A percentile compares a stretch with the other conserved stretches of the same genome.
Conservation (phyloP, 2,113 vertebrate genomes). For the Lampris incognitus region DNA sequence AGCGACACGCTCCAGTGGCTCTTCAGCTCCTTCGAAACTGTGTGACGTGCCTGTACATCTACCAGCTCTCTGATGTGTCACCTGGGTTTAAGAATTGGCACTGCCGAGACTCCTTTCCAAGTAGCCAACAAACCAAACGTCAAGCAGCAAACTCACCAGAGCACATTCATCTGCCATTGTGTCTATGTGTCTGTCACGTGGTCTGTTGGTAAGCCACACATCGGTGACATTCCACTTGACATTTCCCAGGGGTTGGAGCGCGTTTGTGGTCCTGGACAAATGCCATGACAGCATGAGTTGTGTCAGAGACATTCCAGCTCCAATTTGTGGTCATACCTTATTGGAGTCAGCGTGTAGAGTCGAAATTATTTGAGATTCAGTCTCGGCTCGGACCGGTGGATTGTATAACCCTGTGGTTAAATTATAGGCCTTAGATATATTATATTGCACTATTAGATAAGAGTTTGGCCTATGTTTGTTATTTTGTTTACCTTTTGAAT, state of each 20-base stretch:
- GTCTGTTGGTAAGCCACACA: conserved; percentile 22
- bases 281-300: conserved; percentile 24
- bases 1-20: not conserved
- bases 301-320: conserved; percentile 35
- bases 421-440: too few relatives aligned
- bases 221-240: conserved; percentile 48
- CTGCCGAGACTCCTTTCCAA: conserved; percentile 26
- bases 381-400: not conserved
- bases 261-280: conserved; percentile 24
- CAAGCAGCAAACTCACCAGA: conserved; percentile 6
- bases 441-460: too few relatives aligned
- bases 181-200: conserved; percentile 28
- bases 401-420: not conserved
- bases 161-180: conserved; percentile 18
- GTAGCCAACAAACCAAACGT: not conserved
- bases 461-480: too few relatives aligned
- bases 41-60: conserved; percentile 4
- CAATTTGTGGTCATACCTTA: conserved; percentile 23
- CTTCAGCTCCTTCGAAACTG: not conserved
- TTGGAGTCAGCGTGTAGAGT: not conserved
- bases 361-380: conserved; percentile 10
- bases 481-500: too few relatives aligned
- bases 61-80: conserved; percentile 4
- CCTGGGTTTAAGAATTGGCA: conserved; percentile 7
- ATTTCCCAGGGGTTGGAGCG: conserved; percentile 49